Evolutionary conservation across 1,140 invertebrate genomes (phyloP).

Genomic region (Magallana gigas): DNA sequence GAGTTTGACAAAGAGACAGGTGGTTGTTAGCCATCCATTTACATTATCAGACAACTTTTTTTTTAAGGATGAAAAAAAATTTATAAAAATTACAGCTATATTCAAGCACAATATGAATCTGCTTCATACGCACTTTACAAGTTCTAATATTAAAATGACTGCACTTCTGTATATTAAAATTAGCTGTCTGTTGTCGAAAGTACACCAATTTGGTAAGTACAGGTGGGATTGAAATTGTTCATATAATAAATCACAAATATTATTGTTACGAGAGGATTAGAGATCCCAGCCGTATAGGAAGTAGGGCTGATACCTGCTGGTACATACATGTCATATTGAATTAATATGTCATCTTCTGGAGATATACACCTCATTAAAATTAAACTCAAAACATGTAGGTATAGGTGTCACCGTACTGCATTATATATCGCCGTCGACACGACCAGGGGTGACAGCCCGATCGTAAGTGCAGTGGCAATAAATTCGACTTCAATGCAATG

Average conservation of each 20-base stretch:
- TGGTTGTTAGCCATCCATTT: conserved; percentile 6
- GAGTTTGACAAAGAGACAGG: not conserved
- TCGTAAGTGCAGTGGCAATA: not conserved
- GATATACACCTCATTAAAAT: conserved; percentile 26
- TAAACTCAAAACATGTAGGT: conserved; percentile 20
- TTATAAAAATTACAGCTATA: not conserved
- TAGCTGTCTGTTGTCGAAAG: not conserved
- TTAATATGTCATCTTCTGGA: conserved; percentile 25
- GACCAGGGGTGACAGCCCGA: not conserved
- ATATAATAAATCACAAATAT: no score
- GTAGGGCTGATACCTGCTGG: conserved; percentile 2
- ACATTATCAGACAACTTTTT: not conserved
- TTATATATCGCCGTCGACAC: not conserved
- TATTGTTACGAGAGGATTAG: not conserved
- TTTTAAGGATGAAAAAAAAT: not conserved
- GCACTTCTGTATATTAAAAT: not conserved
- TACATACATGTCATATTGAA: conserved; percentile 29
- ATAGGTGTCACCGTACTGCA: conserved; percentile 3
- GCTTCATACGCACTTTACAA: not conserved
- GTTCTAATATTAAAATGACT: conserved; percentile 20
- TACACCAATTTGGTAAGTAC: not conserved
- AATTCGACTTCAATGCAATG: not conserved
- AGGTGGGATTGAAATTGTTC: not conserved
- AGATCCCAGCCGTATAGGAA: conserved; percentile 2
- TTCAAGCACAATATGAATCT: not conserved